These are phyloP conservation scores for Lochmaea crataegi DNA, from an alignment of 2,888 invertebrate genomes.

Conservation along the genomic window DNA sequence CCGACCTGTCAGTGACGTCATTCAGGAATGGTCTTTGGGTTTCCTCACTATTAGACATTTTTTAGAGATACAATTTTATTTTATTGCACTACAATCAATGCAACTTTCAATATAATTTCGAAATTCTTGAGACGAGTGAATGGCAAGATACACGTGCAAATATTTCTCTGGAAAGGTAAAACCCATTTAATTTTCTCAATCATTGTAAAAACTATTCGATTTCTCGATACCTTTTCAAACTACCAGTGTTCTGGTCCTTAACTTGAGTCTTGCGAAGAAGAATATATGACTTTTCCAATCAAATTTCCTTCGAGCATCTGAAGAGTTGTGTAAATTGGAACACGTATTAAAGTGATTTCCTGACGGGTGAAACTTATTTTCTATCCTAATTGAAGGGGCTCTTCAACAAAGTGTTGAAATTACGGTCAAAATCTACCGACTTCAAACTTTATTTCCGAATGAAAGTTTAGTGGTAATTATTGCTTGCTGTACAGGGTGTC, in stretches of 20 bases:
- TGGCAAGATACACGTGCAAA: not conserved
- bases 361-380: slow-evolving; percentile 29
- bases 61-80: not conserved
- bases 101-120: not conserved
- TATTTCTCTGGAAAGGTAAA: not conserved
- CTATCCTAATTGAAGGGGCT: slow-evolving; percentile 28
- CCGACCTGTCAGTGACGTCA: too few relatives aligned
- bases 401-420: slow-evolving; percentile 27
- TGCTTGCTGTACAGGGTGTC: not conserved
- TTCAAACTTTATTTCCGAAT: slow-evolving; percentile 15
- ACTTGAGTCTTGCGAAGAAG: not conserved
- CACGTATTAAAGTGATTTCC: slow-evolving; percentile 34
- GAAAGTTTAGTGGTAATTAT: slow-evolving; percentile 9
- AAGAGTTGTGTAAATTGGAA: slow-evolving; percentile 27
- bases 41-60: not conserved
- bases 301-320: slow-evolving; percentile 19
- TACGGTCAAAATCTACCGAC: slow-evolving; percentile 22
- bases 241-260: slow-evolving; percentile 2
- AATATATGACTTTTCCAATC: slow-evolving; percentile 28
- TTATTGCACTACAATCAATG: not conserved
- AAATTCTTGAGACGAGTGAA: not conserved
- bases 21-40: too few relatives aligned
- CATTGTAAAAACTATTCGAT: slow-evolving; percentile 4
- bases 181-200: slow-evolving; percentile 6
- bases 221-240: slow-evolving; percentile 1